Evolutionary conservation across 2,888 invertebrate species (phyloP).

Genomic region (Exephanes ischioxanthus): DNA sequence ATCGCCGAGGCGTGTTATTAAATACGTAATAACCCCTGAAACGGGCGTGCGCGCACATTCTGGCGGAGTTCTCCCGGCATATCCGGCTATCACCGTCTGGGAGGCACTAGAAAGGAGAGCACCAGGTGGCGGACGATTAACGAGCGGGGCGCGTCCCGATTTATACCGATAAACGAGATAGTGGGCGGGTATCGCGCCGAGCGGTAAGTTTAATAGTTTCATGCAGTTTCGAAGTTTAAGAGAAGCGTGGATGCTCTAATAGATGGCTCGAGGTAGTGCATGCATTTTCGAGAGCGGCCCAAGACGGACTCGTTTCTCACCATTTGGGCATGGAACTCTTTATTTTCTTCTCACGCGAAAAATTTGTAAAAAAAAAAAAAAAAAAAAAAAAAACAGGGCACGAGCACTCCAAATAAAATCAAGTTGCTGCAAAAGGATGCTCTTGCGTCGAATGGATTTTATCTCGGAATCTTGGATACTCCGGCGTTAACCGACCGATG

Average conservation of each 20-base stretch:
- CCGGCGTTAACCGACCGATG: background rate
- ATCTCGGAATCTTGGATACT: constrained; percentile 12
- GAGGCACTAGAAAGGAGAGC: constrained; percentile 51
- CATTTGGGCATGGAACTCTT: background rate
- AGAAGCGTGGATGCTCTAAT: background rate
- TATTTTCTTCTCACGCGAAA: background rate
- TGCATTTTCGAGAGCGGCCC: background rate
- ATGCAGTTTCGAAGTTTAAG: constrained; percentile 46
- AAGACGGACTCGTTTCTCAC: background rate
- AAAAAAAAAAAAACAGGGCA: no score
- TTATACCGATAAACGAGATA: constrained; percentile 61
- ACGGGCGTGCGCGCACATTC: constrained; percentile 54
- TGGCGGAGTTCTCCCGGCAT: constrained; percentile 1
- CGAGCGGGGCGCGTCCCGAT: constrained; percentile 65
- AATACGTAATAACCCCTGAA: constrained; percentile 77
- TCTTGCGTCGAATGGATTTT: background rate
- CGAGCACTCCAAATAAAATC: no score
- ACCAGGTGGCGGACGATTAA: constrained; percentile 69
- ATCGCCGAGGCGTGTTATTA: constrained; percentile 77
- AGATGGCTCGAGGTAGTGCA: constrained; percentile 15
- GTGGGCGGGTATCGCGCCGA: constrained; percentile 57
- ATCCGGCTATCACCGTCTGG: constrained; percentile 50
- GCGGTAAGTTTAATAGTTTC: constrained; percentile 57
- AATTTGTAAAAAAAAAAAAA: no score
- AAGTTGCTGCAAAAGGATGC: no score